These are phyloP conservation scores for Stenoptilia bipunctidactyla DNA, from an alignment of 2,888 invertebrate genomes.

Conservation along the genomic window DNA sequence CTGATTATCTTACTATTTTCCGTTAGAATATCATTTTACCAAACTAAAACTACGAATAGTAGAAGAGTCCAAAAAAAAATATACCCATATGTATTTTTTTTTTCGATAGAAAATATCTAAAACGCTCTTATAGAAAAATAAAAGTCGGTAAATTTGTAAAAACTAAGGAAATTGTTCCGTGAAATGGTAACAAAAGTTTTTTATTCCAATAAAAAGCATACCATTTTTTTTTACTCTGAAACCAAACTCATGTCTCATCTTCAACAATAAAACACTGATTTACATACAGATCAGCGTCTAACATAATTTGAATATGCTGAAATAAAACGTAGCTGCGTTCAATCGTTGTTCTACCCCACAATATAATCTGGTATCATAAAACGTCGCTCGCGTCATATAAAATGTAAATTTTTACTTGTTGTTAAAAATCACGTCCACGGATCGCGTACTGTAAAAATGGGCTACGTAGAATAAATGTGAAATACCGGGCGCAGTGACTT, in stretches of 20 bases:
- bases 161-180: too few species aligned
- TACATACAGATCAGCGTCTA: conserved; percentile 1
- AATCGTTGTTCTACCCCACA: conserved; percentile 8
- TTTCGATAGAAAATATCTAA: too few species aligned
- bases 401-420: conserved; percentile 52
- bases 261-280: background rate
- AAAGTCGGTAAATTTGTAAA: too few species aligned
- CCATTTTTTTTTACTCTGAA: too few species aligned
- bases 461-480: conserved; percentile 43
- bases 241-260: too few species aligned
- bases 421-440: conserved; percentile 55
- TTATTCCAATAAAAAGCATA: background rate
- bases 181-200: too few species aligned
- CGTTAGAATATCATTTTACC: too few species aligned
- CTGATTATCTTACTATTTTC: too few species aligned
- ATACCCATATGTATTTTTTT: too few species aligned
- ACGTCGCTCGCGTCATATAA: conserved; percentile 33
- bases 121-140: too few species aligned
- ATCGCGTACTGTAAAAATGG: conserved; percentile 48
- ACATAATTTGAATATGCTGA: conserved; percentile 2
- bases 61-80: too few species aligned
- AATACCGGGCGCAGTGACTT: conserved; percentile 38
- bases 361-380: conserved; percentile 25
- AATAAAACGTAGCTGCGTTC: background rate
- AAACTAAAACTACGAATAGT: too few species aligned